A percentile compares a stretch with the other conserved stretches of the same genome.
Conservation (phyloP, 2,113 vertebrate genomes). For the Percina caprodes region DNA sequence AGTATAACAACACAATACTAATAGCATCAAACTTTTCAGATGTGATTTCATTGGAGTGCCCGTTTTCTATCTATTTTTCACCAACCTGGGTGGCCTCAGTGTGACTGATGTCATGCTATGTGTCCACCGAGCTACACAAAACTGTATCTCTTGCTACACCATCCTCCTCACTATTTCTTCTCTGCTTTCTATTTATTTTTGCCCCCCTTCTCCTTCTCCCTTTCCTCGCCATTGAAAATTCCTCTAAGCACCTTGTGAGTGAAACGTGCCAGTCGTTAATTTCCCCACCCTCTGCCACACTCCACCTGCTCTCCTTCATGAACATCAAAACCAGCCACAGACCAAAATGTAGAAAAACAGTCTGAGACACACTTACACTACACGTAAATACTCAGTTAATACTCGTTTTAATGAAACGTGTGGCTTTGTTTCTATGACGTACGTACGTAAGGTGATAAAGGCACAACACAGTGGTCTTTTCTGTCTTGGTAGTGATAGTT, state of each 20-base stretch:
- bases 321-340: constrained; percentile 42
- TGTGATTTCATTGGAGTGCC: neutral
- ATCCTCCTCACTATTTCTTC: neutral
- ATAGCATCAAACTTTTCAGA: neutral
- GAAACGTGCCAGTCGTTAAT: constrained; percentile 22
- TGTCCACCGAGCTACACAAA: constrained; percentile 8
- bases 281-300: constrained; percentile 1
- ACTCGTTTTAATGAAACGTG: too few relatives aligned
- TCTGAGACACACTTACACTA: neutral
- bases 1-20: neutral
- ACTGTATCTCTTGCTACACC: neutral
- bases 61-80: constrained; percentile 17
- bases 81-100: constrained; percentile 29
- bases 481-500: too few relatives aligned
- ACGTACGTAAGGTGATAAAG: too few relatives aligned
- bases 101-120: constrained; percentile 21
- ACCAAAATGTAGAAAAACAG: constrained; percentile 1
- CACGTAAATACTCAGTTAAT: too few relatives aligned
- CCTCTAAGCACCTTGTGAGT: constrained; percentile 49
- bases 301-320: constrained; percentile 19
- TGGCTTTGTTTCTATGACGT: too few relatives aligned
- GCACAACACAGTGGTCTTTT: too few relatives aligned
- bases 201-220: neutral
- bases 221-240: constrained; percentile 36
- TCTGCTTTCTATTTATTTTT: constrained; percentile 39